phyloP scores from a whole-genome alignment of 2,113 vertebrate genomes.

The Toxostoma redivivum region DNA sequence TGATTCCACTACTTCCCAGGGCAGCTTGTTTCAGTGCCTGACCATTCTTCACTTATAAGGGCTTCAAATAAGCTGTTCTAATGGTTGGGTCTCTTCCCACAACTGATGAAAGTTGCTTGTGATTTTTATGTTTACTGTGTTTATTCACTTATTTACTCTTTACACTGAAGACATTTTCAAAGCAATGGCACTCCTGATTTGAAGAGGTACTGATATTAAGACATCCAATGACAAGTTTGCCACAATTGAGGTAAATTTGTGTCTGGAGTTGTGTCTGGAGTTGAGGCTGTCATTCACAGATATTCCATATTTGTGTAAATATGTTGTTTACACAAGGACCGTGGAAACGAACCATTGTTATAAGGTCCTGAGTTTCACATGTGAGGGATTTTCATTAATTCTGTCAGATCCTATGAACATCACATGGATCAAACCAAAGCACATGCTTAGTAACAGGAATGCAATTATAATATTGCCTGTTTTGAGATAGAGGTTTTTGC shows the following conservation, averaged over 20 bases:
- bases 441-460: slow-evolving; percentile 14
- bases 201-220: not conserved
- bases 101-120: not conserved
- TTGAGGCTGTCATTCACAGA: not conserved
- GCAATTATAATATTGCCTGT: not conserved
- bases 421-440: slow-evolving; percentile 46
- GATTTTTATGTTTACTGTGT: not conserved
- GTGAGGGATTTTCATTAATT: slow-evolving; percentile 52
- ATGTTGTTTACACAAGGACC: not conserved
- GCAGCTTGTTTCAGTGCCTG: not conserved
- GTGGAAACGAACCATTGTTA: not conserved
- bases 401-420: slow-evolving; percentile 15
- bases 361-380: slow-evolving; percentile 5
- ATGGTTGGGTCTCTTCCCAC: not conserved
- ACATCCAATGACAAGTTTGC: not conserved
- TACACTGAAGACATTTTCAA: not conserved
- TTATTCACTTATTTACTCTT: not conserved
- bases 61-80: not conserved
- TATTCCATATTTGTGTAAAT: not conserved
- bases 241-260: not conserved
- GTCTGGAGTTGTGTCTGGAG: not conserved
- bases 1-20: not conserved
- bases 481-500: not conserved
- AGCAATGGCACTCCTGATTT: not conserved
- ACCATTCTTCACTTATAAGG: not conserved